Evolutionary conservation across 1,140 invertebrate species (phyloP).

Genomic region (Drosophila bipectinata): DNA sequence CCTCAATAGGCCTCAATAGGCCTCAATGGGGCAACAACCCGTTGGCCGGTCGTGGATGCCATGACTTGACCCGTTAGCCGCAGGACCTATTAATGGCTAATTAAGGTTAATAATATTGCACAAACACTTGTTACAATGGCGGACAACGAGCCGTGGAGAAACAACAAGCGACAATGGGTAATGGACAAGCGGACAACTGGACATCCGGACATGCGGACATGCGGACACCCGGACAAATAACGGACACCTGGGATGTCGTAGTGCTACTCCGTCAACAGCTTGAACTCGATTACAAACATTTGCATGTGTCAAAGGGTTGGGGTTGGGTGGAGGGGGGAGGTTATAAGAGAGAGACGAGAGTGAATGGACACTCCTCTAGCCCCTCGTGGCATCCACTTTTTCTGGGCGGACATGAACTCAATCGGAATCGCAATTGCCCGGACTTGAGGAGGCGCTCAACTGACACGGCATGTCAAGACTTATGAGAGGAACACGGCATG

Average conservation of each 20-base stretch:
- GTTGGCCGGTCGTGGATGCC: background rate
- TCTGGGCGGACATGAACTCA: slow-evolving; percentile 34
- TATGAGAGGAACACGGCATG: slow-evolving; percentile 33
- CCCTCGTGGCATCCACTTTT: background rate
- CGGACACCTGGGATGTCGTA: slow-evolving; percentile 24
- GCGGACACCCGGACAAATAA: slow-evolving; percentile 18
- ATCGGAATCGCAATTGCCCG: slow-evolving; percentile 43
- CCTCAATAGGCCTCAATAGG: background rate
- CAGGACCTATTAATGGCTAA: slow-evolving; percentile 63
- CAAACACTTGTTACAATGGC: slow-evolving; percentile 27
- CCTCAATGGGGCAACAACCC: background rate
- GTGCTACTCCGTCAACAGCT: slow-evolving; percentile 38
- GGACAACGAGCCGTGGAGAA: slow-evolving; percentile 5
- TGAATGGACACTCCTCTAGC: background rate
- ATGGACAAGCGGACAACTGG: background rate
- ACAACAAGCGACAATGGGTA: slow-evolving; percentile 6
- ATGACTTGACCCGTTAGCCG: slow-evolving; percentile 6
- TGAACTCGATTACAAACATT: slow-evolving; percentile 50
- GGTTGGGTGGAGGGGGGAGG: no score
- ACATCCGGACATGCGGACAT: background rate
- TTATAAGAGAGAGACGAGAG: no score
- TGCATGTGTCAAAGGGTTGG: slow-evolving; percentile 40
- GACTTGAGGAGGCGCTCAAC: slow-evolving; percentile 42
- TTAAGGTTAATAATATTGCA: slow-evolving; percentile 73
- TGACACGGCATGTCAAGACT: slow-evolving; percentile 56